Evolutionary conservation across 92 coral and sea anemone species (phyloP).

Genomic region (Zoanthus sansibaricus): DNA sequence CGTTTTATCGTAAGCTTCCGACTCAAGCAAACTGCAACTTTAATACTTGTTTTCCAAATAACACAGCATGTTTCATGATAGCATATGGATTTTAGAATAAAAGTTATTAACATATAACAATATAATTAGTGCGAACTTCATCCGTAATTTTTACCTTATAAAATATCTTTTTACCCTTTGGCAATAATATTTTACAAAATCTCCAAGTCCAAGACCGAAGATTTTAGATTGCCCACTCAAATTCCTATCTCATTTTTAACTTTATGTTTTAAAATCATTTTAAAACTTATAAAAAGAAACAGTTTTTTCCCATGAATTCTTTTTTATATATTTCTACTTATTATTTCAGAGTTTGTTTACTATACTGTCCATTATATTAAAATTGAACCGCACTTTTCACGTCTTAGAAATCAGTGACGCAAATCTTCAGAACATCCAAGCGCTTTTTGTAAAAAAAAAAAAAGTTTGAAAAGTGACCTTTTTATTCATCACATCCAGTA

Average conservation of each 20-base stretch:
- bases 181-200: too few species aligned
- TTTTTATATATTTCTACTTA: background rate
- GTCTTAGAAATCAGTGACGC: background rate
- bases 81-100: background rate
- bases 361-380: background rate
- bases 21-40: background rate
- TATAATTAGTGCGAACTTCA: background rate
- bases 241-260: too few species aligned
- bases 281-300: background rate
- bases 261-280: too few species aligned
- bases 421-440: background rate
- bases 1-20: background rate
- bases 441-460: background rate
- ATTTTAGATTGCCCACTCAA: too few species aligned
- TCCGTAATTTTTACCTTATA: background rate
- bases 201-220: too few species aligned
- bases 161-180: too few species aligned
- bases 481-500: background rate
- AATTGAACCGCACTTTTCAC: conserved; percentile 3
- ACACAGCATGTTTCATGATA: background rate
- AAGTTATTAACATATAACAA: background rate
- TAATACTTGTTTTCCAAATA: background rate
- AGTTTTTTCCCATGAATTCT: background rate
- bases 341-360: background rate
- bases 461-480: background rate